A percentile compares a stretch with the other conserved stretches of the same genome.
These are phyloP conservation scores for Lasioglossum calceatum DNA, from an alignment of 2,888 invertebrate genomes.

Conservation along the genomic window DNA sequence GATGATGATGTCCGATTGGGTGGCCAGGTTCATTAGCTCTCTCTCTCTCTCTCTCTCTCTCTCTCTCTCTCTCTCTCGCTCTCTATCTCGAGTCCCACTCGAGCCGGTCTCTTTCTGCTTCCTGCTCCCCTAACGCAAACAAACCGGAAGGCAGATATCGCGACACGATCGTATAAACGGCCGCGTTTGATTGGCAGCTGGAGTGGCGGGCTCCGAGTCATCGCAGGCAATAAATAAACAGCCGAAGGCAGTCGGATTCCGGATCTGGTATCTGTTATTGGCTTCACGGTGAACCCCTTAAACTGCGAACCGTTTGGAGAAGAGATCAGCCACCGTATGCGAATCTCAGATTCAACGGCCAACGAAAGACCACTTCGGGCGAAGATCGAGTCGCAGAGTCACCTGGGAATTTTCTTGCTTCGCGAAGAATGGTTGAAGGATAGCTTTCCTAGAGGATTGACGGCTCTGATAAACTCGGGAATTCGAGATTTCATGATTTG, in stretches of 20 bases:
- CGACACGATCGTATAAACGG: slow-evolving; percentile 4
- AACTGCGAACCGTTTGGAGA: not conserved
- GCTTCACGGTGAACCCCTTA: slow-evolving; percentile 8
- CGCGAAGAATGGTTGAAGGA: not conserved
- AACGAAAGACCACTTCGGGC: not conserved
- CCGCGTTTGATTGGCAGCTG: slow-evolving; percentile 13
- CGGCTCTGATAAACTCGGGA: not conserved
- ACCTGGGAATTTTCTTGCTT: slow-evolving; percentile 1
- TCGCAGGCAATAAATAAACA: slow-evolving; percentile 14
- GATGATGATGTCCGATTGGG: slow-evolving; percentile 14
- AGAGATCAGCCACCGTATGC: not conserved
- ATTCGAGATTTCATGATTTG: not conserved
- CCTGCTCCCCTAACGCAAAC: slow-evolving; percentile 1
- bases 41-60: not conserved
- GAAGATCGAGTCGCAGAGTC: not conserved
- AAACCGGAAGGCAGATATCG: not conserved
- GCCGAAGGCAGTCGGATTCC: not conserved
- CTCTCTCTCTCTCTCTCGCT: not conserved
- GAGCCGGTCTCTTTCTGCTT: not conserved
- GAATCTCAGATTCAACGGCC: not conserved
- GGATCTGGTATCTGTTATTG: slow-evolving; percentile 10
- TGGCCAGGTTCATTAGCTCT: slow-evolving; percentile 34
- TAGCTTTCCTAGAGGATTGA: not conserved
- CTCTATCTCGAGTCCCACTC: not conserved
- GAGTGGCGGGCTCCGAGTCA: slow-evolving; percentile 7